Conservation (phyloP, 64 coral and sea anemone genomes). For the Trachythela sp. region DNA sequence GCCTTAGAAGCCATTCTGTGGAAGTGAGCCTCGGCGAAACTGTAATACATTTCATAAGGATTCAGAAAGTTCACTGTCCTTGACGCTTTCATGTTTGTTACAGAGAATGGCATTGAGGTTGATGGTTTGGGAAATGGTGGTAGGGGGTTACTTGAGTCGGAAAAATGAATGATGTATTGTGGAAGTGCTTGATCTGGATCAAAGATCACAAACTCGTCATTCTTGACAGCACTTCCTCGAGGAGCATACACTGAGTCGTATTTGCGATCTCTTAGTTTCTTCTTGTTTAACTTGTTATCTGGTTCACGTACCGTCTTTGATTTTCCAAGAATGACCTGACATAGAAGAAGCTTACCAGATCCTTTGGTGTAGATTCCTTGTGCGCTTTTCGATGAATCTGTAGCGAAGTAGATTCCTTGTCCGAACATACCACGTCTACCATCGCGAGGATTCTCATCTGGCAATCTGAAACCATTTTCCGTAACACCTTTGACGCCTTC, state of each 20-base stretch:
- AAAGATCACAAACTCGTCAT: background rate
- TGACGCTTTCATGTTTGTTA: background rate
- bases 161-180: background rate
- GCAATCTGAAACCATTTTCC: conserved; percentile 14
- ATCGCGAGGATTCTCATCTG: background rate
- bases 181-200: background rate
- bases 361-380: conserved; percentile 19
- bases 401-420: conserved; percentile 26
- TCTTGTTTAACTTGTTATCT: background rate
- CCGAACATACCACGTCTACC: conserved; percentile 11
- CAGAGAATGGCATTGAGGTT: background rate
- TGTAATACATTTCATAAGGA: background rate
- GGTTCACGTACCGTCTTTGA: too few relatives aligned
- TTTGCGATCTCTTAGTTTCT: background rate
- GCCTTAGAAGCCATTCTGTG: background rate
- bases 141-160: background rate
- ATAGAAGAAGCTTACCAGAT: conserved; percentile 4
- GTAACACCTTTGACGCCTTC: conserved; percentile 10
- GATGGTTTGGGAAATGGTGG: background rate
- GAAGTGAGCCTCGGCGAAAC: background rate
- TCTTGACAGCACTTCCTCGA: background rate
- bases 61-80: background rate
- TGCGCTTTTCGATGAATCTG: too few relatives aligned
- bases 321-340: conserved; percentile 9
- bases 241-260: background rate